Percentiles rank a stretch among this genome's conserved stretches.
These are phyloP conservation scores for Myiozetetes cayanensis DNA, from an alignment of 2,113 vertebrate species.

Conservation along the genomic window DNA sequence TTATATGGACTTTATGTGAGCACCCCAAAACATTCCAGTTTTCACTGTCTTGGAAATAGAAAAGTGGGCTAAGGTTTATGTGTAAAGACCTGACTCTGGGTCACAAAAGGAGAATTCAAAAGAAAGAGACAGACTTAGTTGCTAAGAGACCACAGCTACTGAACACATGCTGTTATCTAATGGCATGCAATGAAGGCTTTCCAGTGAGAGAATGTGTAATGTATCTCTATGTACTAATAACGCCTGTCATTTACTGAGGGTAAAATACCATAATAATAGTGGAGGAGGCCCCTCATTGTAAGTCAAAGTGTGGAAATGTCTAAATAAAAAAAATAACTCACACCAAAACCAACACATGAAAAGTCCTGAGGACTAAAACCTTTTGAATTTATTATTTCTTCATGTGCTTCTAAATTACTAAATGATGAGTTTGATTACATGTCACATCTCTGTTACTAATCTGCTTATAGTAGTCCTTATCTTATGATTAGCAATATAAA, in stretches of 20 bases:
- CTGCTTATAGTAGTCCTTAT: neutral
- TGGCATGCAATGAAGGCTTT: conserved; percentile 39
- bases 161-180: conserved; percentile 63
- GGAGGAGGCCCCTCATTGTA: conserved; percentile 25
- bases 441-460: neutral
- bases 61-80: conserved; percentile 24
- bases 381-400: neutral
- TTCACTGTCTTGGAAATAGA: conserved; percentile 48
- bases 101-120: conserved; percentile 61
- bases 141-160: conserved; percentile 69
- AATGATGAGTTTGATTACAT: neutral
- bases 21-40: conserved; percentile 33
- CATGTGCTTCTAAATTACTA: neutral
- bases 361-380: neutral
- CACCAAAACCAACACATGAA: neutral
- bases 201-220: conserved; percentile 27
- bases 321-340: neutral
- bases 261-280: conserved; percentile 18
- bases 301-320: neutral
- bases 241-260: neutral
- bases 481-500: neutral
- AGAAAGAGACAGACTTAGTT: conserved; percentile 65
- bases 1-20: neutral
- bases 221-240: conserved; percentile 20
- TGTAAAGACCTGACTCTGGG: conserved; percentile 40